Base-by-base conservation (phyloP, 2,113 vertebrate genomes). In the Cairina moschata region DNA sequence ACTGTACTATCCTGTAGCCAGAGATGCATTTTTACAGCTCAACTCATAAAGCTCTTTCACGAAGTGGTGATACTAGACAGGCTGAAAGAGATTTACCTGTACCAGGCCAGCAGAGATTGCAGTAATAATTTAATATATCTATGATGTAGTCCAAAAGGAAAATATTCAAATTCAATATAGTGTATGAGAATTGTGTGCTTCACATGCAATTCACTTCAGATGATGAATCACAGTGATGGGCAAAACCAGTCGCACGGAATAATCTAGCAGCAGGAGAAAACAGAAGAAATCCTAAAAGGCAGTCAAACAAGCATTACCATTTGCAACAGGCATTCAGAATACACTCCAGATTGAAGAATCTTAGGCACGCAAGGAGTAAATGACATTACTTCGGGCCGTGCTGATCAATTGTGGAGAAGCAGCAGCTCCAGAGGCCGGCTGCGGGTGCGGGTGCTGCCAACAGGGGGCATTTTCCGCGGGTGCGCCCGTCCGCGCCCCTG, bases 231-330 rank as follows among this genome's bases (percentile, higher is more conserved):
- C 71, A 86, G 66, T 73, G 42, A 91, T 66, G 95, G 83, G 86
- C 77, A 94, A 95, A 95, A 94, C 88, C 63, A 87, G 88, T 42
- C 59, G 8, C 55, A 88, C 82, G 79, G 83, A 97, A 94, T 16
- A 34, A 87, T 86, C 95, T 88, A 92, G 55, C 77, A 97, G 91
- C 78, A 93, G 56, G 40, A 86, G 72, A 96, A 96, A 86, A 91
- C 80, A 96, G 91, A 79, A 97, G 84, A 96, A 95, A 87, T 81
- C 88, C 90, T 94, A 90, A 83, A 88, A 75, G 69, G 87, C 68
- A 88, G 73, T 87, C 83, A 94, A 95, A 96, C 68, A 88, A 88
- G 6, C 90, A 84, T 56, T 54, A 95, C 26, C 28, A 17, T 82
- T 94, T 68, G 93, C 90, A 95, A 90, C 73, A 80, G 94, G 78